Evolutionary conservation across 2,888 invertebrate genomes (phyloP), one percentile per base, ranked within the genome.

Genomic region (Epirrita christyi): DNA sequence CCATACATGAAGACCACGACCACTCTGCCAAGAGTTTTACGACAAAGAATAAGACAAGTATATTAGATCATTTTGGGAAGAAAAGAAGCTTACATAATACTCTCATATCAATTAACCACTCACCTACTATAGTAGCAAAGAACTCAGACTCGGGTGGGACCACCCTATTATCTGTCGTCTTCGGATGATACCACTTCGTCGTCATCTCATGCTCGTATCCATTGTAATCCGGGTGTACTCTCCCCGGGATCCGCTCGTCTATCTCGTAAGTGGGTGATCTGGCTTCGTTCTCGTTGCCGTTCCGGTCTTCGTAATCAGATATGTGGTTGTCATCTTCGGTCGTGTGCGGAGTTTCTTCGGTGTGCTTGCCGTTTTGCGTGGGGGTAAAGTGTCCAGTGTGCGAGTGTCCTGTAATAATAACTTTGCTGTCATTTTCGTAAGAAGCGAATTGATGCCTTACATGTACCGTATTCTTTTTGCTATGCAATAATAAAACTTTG

Each of bases 251-350:
- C 55, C 78, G 71, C 55, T 82, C 85, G 28, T 83, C 86, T 15
- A 78, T 81, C 57, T 84, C 87, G 48, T 87, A 87, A 0, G 85
- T 85, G 0, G 90, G 88, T 0, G 85, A 83, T 7, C 81, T 75
- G 1, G 81, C 72, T 61, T 88, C 89, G 63, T 85, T 83, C 63
- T 85, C 86, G 51, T 84, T 84, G 56, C 78, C 81, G 0, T 71
- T 73, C 0, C 78, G 70, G 27, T 85, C 85, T 21, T 88, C 88
- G 56, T 91, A 88, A 49, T 92, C 91, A 0, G 83, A 85, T 59
- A 88, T 86, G 44, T 78, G 88, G 71, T 85, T 84, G 21, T 93
- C 93, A 41, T 93, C 91, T 68, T 93, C 93, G 0, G 93, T 93
- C 0, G 92, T 93, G 45, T 84, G 86, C 0, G 85, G 81, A 0